Evolutionary conservation across 2,797 vertebrate species (phyloP), one percentile per base, ranked within the genome.

Genomic region (Trachops cirrhosus): DNA sequence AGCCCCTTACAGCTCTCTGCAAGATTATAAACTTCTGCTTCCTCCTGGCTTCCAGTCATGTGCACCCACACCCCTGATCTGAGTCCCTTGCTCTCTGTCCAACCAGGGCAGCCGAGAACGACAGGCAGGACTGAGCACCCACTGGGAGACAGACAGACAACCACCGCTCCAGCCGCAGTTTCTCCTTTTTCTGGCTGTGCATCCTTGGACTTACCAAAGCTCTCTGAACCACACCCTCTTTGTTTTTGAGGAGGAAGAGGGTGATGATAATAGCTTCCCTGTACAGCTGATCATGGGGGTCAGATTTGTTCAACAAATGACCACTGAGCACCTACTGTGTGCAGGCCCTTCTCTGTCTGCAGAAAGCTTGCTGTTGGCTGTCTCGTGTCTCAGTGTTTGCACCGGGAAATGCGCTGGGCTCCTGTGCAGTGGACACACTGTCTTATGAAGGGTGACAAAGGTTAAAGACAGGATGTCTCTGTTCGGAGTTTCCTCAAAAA

Each of bases 381-480:
- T n/a, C 48, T 24, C 26, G 0, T 2, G 32, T n/a, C 44, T 10
- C 84, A 21, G 0, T 3, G 6, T 29, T 24, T 15, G 18, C 57
- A 29, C 26, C 0, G 0, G 37, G 46, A 86, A 64, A 15, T 15
- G 11, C 0, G 0, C 3, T 39, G 75, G n/a, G 12, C 21, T 84
- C 59, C 8, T 0, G 6, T 15, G 26, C 50, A n/a, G 26, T 29
- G 37, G 67, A 9, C 74, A 62, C 16, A 32, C 24, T 0, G 11
- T 54, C 86, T 62, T 54, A 9, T 2, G 10, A 3, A 4, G 46
- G 62, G 50, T 0, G 0, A 62, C 6, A 68, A 89, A 71, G 84
- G 22, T 6, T 62, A 83, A 91, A 89, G 85, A 68, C 37, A 5
- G 68, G 37, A 6, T 70, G 68, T 24, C 39, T 70, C 67, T 37